Evolutionary conservation across 2,888 invertebrate genomes (phyloP).

Genomic region (Mythimna pallens): DNA sequence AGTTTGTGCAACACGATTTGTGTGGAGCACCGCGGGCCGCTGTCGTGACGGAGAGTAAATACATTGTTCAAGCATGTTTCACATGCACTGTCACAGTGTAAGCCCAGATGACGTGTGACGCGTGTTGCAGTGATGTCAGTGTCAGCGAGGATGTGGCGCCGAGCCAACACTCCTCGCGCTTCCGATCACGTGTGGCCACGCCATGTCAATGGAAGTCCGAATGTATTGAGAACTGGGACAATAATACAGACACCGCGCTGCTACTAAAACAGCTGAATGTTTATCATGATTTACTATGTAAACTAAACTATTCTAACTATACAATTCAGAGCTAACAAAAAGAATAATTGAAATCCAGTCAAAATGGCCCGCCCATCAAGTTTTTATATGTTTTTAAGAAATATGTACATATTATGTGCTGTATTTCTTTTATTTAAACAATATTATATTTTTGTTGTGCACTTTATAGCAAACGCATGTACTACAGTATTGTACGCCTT

Average conservation of each 20-base stretch:
- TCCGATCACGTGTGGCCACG: slow-evolving; percentile 49
- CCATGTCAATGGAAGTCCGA: slow-evolving; percentile 25
- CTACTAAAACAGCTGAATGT: neutral
- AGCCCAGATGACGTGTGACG: slow-evolving; percentile 47
- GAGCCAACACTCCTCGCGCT: slow-evolving; percentile 56
- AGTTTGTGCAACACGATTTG: slow-evolving; percentile 31
- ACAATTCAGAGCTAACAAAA: slow-evolving; percentile 5
- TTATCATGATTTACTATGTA: slow-evolving; percentile 14
- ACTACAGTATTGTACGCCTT: too few species aligned
- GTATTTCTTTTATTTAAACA: too few species aligned
- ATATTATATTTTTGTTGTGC: too few species aligned
- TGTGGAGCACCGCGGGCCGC: slow-evolving; percentile 6
- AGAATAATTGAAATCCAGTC: neutral
- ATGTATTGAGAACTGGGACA: slow-evolving; percentile 3
- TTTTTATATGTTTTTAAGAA: too few species aligned
- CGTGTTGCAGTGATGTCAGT: slow-evolving; percentile 54
- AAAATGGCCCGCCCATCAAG: too few species aligned
- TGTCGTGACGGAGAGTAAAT: slow-evolving; percentile 34
- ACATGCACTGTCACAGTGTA: slow-evolving; percentile 44
- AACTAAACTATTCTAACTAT: neutral
- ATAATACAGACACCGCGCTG: slow-evolving; percentile 18
- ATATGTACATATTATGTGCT: too few species aligned
- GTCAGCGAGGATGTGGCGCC: slow-evolving; percentile 62
- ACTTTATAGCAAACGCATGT: too few species aligned
- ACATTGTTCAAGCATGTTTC: slow-evolving; percentile 36